These are phyloP conservation scores for Ciona savignyi DNA, from an alignment of 23 tunicate genomes.

Conservation along the genomic window DNA sequence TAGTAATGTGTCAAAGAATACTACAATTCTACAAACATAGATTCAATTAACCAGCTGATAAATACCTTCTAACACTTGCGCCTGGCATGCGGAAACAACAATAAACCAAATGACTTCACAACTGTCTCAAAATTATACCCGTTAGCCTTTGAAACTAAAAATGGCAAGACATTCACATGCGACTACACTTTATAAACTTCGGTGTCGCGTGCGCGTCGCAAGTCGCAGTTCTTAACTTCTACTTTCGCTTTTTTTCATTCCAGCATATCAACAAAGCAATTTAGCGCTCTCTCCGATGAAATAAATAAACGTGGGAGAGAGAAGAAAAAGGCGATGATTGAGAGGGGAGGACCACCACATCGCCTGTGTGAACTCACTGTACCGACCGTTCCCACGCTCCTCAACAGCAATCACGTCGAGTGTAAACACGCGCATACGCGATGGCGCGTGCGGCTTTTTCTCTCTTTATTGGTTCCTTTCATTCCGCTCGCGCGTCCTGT, in stretches of 20 bases:
- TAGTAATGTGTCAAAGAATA: too few relatives aligned
- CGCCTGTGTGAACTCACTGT: constrained; percentile 62
- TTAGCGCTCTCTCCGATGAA: constrained; percentile 2
- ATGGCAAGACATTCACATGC: background rate
- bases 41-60: too few relatives aligned
- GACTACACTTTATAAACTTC: too few relatives aligned
- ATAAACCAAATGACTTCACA: too few relatives aligned
- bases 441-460: constrained; percentile 83
- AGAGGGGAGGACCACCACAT: constrained; percentile 18
- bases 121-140: too few relatives aligned
- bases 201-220: constrained; percentile 9
- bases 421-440: constrained; percentile 91
- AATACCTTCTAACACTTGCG: too few relatives aligned
- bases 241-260: constrained; percentile 3
- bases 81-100: too few relatives aligned
- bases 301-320: constrained; percentile 12
- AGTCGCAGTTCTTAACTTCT: constrained; percentile 3
- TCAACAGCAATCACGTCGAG: constrained; percentile 77
- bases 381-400: constrained; percentile 89
- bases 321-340: constrained; percentile 15
- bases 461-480: constrained; percentile 18
- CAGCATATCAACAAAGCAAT: background rate
- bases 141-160: too few relatives aligned
- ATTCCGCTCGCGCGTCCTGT: constrained; percentile 6
- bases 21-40: too few relatives aligned